Percentiles rank a stretch among this genome's conserved stretches.
These are phyloP conservation scores for Nesometra sesokonis DNA, from an alignment of 35 echinoderm and acorn worm species.

Conservation along the genomic window DNA sequence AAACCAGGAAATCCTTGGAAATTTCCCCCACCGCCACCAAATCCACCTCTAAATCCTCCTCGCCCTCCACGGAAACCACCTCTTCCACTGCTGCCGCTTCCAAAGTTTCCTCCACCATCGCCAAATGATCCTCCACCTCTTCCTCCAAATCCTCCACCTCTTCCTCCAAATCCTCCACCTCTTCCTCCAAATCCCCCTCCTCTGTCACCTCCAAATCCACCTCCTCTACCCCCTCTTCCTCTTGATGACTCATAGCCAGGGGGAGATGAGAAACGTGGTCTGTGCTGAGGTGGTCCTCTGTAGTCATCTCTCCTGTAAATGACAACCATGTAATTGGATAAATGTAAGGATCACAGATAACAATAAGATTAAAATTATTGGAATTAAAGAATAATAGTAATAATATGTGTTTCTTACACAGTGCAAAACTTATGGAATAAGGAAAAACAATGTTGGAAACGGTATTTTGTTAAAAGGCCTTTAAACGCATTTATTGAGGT, in stretches of 20 bases:
- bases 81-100: background rate
- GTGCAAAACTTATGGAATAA: too few species aligned
- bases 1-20: background rate
- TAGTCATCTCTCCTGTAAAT: constrained; percentile 22
- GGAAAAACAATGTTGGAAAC: background rate
- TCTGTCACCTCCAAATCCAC: constrained; percentile 7
- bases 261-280: constrained; percentile 27
- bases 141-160: background rate
- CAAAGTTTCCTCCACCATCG: background rate
- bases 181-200: background rate
- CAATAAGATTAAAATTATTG: too few species aligned
- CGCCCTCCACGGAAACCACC: background rate
- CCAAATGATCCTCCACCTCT: background rate
- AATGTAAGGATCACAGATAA: background rate
- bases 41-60: background rate
- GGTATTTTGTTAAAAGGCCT: background rate
- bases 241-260: constrained; percentile 11
- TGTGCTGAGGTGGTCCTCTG: background rate
- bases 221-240: constrained; percentile 6
- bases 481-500: too few species aligned
- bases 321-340: background rate
- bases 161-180: background rate
- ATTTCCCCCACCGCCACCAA: background rate
- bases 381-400: too few species aligned
- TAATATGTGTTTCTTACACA: too few species aligned